Evolutionary conservation across 2,888 invertebrate genomes (phyloP), one percentile per base, ranked within the genome.

Genomic region (Bimastos eiseni): DNA sequence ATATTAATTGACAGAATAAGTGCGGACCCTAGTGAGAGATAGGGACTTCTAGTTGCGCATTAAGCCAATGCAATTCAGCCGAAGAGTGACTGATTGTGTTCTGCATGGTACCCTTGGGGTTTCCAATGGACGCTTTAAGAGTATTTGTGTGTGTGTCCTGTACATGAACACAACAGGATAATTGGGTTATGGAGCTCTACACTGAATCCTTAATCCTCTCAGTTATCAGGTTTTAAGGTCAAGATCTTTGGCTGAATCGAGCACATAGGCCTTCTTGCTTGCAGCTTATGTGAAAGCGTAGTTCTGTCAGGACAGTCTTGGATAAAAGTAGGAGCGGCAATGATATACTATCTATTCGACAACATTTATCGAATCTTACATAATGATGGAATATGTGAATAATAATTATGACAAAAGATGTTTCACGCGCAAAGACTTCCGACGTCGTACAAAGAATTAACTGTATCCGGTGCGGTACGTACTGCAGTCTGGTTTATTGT

Each of bases 1-100:
- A 70, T 70, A 70, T 70, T 70, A 70, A 70, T 70, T 70, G 70
- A 70, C 70, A n/a, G 70, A 70, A 70, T 70, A 70, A 70, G 70
- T 70, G 70, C n/a, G n/a, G 30, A 8, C 70, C 70, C 70, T 70
- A n/a, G 30, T 13, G 70, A 70, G 70, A 70, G n/a, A 70, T 70
- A 70, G n/a, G 70, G 70, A n/a, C 70, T 11, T n/a, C 70, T 17
- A 30, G 70, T n/a, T 70, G 70, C 70, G 70, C 70, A 70, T 70
- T 70, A 30, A 70, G 70, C 70, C 70, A 70, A 70, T 70, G 70
- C 70, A n/a, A 30, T 70, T 30, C 30, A 70, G 70, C 30, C 70
- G 4, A 30, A 70, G 30, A 30, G 70, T 70, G 70, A 70, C 70
- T 70, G 70, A 3, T 70, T n/a, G 70, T 70, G 70, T 70, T 70